Evolutionary conservation across 1,140 invertebrate species (phyloP).

Genomic region (Zaprionus kolodkinae): DNA sequence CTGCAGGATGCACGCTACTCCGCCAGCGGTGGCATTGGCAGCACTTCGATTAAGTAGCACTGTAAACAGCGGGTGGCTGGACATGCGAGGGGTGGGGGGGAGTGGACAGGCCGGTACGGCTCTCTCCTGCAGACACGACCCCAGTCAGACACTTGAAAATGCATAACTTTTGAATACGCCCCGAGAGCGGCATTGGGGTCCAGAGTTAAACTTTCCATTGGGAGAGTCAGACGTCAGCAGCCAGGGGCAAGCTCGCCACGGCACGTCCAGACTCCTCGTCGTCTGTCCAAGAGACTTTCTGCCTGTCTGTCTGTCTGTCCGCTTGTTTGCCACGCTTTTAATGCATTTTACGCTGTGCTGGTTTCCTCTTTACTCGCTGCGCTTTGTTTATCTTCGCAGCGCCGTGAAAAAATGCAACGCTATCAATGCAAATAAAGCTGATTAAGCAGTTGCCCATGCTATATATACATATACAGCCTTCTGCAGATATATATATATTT

Average conservation of each 20-base stretch:
- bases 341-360: conserved; percentile 75
- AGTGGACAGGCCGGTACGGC: neutral
- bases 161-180: conserved; percentile 67
- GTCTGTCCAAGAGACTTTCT: conserved; percentile 5
- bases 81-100: neutral
- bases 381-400: conserved; percentile 46
- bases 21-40: conserved; percentile 56
- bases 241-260: neutral
- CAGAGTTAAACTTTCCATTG: conserved; percentile 34
- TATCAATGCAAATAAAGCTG: conserved; percentile 77
- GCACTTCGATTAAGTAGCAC: conserved; percentile 81
- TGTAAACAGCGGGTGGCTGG: conserved; percentile 67
- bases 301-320: conserved; percentile 9
- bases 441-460: conserved; percentile 58
- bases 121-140: conserved; percentile 13
- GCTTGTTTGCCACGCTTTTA: conserved; percentile 76
- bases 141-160: conserved; percentile 70
- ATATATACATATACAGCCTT: neutral
- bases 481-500: conserved; percentile 5
- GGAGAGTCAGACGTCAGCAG: conserved; percentile 3
- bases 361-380: conserved; percentile 40
- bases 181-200: conserved; percentile 20
- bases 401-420: conserved; percentile 61
- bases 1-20: conserved; percentile 42
- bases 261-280: neutral